Evolutionary conservation across 2,113 vertebrate species (phyloP), one percentile per base, ranked within the genome.

Genomic region (Girardinichthys multiradiatus): DNA sequence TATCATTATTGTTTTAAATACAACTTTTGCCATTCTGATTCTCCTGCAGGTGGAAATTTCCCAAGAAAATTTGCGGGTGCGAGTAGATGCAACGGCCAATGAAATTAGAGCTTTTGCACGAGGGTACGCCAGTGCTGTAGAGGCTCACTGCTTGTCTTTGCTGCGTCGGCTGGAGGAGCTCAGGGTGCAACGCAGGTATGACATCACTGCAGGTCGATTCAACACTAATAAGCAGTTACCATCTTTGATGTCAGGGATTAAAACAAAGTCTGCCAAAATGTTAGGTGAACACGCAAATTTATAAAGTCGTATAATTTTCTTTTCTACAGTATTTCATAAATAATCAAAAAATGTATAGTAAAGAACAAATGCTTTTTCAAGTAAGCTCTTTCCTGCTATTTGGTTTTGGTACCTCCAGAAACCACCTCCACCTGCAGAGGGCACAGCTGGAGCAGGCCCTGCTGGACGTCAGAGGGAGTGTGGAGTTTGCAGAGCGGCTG

Each of bases 361-460:
- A 54, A 54, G 9, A n/a, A n/a, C n/a, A n/a, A n/a, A n/a, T n/a
- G n/a, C n/a, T n/a, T n/a, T n/a, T n/a, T n/a, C n/a, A n/a, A n/a
- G n/a, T n/a, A n/a, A n/a, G n/a, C 35, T 35, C 35, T 8, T 48
- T 5, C 45, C 45, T 48, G 45, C 45, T 58, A 5, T 58, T 58
- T 58, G 57, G 59, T 21, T 31, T 48, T 48, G 4, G 13, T 8
- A 61, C 9, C 35, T 1, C 3, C 88, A 94, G 94, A 72, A 96
- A 94, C 72, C 90, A 94, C 60, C 89, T 99, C 68, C 94, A 94
- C 79, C 92, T 98, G 86, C 96, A 96, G 87, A 93, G 90, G 80
- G 95, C 92, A 0, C 96, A 97, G 91, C 90, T 98, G 86, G 93
- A 95, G 67, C 97, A 98, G 92, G 92, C 95, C 11, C 90, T 97